Evolutionary conservation across 1,140 invertebrate genomes (phyloP), one percentile per base, ranked within the genome.

Genomic region (Magallana angulata): DNA sequence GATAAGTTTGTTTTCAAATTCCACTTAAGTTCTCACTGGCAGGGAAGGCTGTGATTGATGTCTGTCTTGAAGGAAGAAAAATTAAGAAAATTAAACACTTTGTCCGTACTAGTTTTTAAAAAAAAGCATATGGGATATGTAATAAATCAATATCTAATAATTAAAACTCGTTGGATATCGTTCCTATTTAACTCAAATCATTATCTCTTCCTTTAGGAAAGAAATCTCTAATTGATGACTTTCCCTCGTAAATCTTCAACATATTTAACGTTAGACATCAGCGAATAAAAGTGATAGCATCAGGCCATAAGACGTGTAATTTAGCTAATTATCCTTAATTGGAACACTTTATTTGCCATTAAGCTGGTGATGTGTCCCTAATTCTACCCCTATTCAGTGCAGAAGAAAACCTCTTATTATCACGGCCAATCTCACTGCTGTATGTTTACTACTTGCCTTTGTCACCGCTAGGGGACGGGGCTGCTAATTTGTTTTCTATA

Each of bases 401-500:
- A 30, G 24, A 11, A 76, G 24, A 76, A 76, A 76, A 76, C 68
- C 24, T 36, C 68, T 76, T 18, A 76, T 76, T 76, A 76, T 76
- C 68, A 24, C 68, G 68, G 68, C 36, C 24, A 30, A 76, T 76
- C 68, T 76, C 68, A 3, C 68, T 30, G 68, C 11, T 24, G 68
- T 30, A 76, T 76, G 68, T 76, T 76, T 76, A 76, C 68, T 76
- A 30, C 68, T 30, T 30, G 68, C 24, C 68, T 76, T 76, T 76
- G 68, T 76, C 68, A 76, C 24, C 24, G 24, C 24, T 30, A 76
- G 9, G 12, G 68, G 68, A 36, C 68, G 18, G 68, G 68, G 68
- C 68, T 76, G 68, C 68, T 76, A 76, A 76, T 76, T 76, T 76
- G 68, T 76, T 76, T 76, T 76, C 68, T 76, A 76, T 76, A 76